Percentiles rank a stretch among this genome's conserved stretches.
Evolutionary conservation across 1,140 invertebrate species (phyloP).

Genomic region (Cataglyphis hispanica): DNA sequence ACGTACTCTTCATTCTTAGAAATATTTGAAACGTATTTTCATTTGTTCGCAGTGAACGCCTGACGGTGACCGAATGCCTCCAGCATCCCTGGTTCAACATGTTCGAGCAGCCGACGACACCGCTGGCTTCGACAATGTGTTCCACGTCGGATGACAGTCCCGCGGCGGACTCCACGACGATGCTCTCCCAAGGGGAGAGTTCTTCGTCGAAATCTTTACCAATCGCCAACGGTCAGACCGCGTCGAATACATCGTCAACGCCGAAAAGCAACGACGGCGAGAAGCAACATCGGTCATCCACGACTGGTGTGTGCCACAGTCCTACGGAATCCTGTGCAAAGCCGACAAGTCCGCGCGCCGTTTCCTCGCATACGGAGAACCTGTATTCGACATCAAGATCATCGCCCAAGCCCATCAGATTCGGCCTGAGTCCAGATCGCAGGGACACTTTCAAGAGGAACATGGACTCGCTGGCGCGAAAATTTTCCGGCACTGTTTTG

Average conservation of each 20-base stretch:
- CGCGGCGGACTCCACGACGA: slow-evolving; percentile 42
- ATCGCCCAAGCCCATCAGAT: slow-evolving; percentile 69
- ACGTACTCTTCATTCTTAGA: neutral
- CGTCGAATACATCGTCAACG: neutral
- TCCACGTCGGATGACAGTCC: slow-evolving; percentile 50
- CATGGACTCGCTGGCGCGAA: slow-evolving; percentile 86
- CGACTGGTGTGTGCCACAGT: slow-evolving; percentile 23
- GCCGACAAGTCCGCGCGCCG: slow-evolving; percentile 32
- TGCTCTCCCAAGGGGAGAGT: neutral
- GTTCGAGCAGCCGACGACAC: slow-evolving; percentile 76
- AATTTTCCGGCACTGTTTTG: slow-evolving; percentile 78
- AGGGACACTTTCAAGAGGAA: slow-evolving; percentile 85
- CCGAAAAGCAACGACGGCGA: slow-evolving; percentile 32
- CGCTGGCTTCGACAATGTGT: slow-evolving; percentile 58
- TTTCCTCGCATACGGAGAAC: slow-evolving; percentile 73
- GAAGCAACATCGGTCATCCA: slow-evolving; percentile 40
- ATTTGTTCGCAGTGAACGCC: slow-evolving; percentile 86
- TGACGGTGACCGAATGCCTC: slow-evolving; percentile 89
- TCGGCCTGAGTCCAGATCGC: slow-evolving; percentile 84
- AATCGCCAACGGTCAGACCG: neutral
- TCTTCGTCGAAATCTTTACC: slow-evolving; percentile 36
- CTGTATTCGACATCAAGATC: slow-evolving; percentile 63
- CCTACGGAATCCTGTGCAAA: slow-evolving; percentile 41
- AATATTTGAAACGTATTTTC: neutral
- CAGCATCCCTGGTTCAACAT: slow-evolving; percentile 88